Percentiles rank a stretch among this genome's conserved stretches.
Conservation (phyloP, 2,797 vertebrate species). For the Hydrophis major region DNA sequence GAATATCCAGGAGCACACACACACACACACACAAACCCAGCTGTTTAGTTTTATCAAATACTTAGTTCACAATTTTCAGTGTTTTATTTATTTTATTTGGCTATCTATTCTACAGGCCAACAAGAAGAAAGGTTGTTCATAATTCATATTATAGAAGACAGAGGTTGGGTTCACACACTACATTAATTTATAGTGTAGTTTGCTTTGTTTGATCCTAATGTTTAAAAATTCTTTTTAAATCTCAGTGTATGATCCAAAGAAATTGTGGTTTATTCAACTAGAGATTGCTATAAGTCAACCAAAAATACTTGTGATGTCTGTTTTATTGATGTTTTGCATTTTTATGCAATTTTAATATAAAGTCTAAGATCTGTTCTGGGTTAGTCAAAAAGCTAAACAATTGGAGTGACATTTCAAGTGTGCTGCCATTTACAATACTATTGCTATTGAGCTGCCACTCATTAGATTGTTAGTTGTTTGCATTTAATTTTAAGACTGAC, state of each 20-base stretch:
- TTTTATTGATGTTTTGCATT: not conserved
- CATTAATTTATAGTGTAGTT: not conserved
- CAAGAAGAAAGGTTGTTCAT: not conserved
- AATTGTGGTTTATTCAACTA: not conserved
- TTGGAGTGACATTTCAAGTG: not conserved
- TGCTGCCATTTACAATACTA: conserved; percentile 15
- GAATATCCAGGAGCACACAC: conserved; percentile 4
- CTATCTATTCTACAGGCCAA: conserved; percentile 16
- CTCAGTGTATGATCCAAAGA: not conserved
- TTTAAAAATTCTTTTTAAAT: not conserved
- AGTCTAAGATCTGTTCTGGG: conserved; percentile 1
- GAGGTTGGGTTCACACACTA: not conserved
- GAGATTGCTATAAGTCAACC: not conserved
- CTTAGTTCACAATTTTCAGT: conserved; percentile 28
- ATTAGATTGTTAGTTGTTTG: not conserved
- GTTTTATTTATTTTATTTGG: conserved; percentile 27
- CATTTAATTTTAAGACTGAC: conserved; percentile 11
- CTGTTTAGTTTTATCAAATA: not conserved
- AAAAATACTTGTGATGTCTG: not conserved
- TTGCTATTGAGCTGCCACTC: conserved; percentile 14
- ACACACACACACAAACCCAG: not conserved
- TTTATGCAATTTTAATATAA: not conserved
- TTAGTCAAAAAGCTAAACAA: conserved; percentile 28
- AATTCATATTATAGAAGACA: not conserved
- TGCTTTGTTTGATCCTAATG: not conserved